Conservation (phyloP, 2,797 vertebrate genomes). For the Propithecus deckenii region DNA sequence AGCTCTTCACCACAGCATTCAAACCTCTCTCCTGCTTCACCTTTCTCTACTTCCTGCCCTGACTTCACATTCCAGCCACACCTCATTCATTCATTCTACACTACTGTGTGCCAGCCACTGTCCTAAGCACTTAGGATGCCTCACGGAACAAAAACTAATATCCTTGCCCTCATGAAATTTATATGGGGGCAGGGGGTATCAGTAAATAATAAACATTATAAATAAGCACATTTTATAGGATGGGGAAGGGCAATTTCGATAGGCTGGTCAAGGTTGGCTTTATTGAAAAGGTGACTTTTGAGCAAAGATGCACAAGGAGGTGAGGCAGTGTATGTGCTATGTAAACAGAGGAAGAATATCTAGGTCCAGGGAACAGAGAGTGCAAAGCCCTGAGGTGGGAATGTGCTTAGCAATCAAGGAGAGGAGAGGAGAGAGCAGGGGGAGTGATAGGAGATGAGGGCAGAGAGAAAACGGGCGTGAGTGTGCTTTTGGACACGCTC, state of each 20-base stretch:
- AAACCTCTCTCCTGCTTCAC: not conserved
- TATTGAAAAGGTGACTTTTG: constrained; percentile 22
- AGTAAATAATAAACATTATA: not conserved
- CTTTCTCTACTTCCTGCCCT: not conserved
- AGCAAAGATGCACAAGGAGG: constrained; percentile 3
- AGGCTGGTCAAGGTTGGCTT: not conserved
- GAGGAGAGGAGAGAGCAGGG: not conserved
- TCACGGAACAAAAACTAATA: not conserved
- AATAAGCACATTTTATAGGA: not conserved
- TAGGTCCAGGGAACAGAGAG: not conserved
- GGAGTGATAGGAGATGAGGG: not conserved
- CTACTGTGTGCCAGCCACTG: not conserved
- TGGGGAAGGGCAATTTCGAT: not conserved
- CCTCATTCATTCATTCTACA: not conserved
- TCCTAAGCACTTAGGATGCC: not conserved
- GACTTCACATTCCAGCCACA: constrained; percentile 48
- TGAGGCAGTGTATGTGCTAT: not conserved
- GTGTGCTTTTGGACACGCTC: not conserved
- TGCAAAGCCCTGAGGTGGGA: not conserved
- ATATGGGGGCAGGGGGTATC: not conserved
- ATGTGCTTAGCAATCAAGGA: not conserved
- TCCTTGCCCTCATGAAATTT: not conserved
- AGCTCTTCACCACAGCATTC: constrained; percentile 42
- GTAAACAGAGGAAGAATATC: not conserved
- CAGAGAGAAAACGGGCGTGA: not conserved